Evolutionary conservation across 2,888 invertebrate species (phyloP).

Genomic region (Eristalinus sepulchralis): DNA sequence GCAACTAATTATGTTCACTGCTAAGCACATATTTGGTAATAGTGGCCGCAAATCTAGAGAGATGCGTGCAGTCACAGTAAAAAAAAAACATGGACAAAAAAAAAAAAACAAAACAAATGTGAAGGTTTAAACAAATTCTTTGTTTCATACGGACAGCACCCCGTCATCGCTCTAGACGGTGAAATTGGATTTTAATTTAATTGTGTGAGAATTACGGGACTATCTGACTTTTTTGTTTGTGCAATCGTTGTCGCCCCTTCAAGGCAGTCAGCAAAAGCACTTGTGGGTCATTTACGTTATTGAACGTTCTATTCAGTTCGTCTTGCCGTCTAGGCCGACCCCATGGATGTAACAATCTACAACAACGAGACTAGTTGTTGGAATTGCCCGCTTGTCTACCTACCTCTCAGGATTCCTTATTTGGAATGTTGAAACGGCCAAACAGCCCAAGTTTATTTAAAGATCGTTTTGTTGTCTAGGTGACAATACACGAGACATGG

Average conservation of each 20-base stretch:
- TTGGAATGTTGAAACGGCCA: slow-evolving; percentile 58
- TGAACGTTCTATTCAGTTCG: slow-evolving; percentile 9
- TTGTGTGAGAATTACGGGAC: slow-evolving; percentile 62
- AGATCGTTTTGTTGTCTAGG: slow-evolving; percentile 32
- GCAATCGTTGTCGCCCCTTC: slow-evolving; percentile 28
- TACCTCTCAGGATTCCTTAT: slow-evolving; percentile 46
- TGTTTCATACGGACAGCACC: slow-evolving; percentile 25
- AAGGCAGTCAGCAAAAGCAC: slow-evolving; percentile 8
- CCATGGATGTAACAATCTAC: not conserved
- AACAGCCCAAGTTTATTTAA: slow-evolving; percentile 63
- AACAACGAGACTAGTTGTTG: slow-evolving; percentile 33
- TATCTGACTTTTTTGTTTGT: slow-evolving; percentile 23
- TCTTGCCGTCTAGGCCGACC: slow-evolving; percentile 16
- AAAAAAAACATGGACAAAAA: slow-evolving; percentile 2
- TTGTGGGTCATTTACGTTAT: slow-evolving; percentile 51
- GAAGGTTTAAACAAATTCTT: slow-evolving; percentile 32
- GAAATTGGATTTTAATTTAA: slow-evolving; percentile 56
- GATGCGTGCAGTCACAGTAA: not conserved
- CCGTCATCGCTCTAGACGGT: not conserved
- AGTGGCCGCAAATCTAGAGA: not conserved
- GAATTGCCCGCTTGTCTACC: not conserved
- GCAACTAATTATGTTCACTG: slow-evolving; percentile 13
- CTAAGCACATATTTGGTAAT: slow-evolving; percentile 15
- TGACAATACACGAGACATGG: slow-evolving; percentile 36
- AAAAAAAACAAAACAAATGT: not conserved